Evolutionary conservation across 2,888 invertebrate genomes (phyloP).

Genomic region (Nymphalis c-album): DNA sequence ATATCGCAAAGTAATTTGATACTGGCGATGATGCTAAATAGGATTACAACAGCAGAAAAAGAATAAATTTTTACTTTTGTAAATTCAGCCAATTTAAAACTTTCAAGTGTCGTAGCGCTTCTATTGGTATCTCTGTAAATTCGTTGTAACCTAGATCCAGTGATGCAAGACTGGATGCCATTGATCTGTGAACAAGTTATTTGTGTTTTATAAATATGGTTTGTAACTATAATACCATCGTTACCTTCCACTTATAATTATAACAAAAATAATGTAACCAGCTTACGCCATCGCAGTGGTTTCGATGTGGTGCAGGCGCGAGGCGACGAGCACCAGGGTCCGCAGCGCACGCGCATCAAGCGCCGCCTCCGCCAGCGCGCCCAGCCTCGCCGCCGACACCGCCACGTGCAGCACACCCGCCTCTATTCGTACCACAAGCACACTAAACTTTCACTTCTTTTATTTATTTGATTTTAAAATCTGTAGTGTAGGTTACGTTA

Average conservation of each 20-base stretch:
- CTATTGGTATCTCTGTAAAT: constrained; percentile 85
- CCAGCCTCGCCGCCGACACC: constrained; percentile 81
- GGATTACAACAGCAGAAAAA: no score
- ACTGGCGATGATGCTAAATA: no score
- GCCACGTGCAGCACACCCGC: constrained; percentile 84
- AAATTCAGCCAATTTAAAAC: constrained; percentile 88
- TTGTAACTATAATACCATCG: background rate
- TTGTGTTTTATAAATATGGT: background rate
- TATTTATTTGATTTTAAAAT: no score
- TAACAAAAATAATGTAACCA: background rate
- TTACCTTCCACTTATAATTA: background rate
- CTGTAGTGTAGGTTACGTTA: no score
- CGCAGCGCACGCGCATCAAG: constrained; percentile 86
- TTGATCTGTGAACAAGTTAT: constrained; percentile 83
- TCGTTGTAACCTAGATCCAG: constrained; percentile 89
- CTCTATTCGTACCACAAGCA: constrained; percentile 40
- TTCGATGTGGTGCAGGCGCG: constrained; percentile 86
- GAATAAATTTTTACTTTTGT: constrained; percentile 81
- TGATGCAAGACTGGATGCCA: constrained; percentile 87
- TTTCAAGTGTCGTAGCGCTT: constrained; percentile 83
- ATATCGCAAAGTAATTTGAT: no score
- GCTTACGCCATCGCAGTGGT: constrained; percentile 81
- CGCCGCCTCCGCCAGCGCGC: constrained; percentile 87
- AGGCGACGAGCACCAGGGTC: constrained; percentile 89
- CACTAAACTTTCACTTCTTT: background rate